Percentiles rank a stretch among this genome's conserved stretches.
These are phyloP conservation scores for Himalopsyche kuldschensis DNA, from an alignment of 2,888 invertebrate species.

Conservation along the genomic window DNA sequence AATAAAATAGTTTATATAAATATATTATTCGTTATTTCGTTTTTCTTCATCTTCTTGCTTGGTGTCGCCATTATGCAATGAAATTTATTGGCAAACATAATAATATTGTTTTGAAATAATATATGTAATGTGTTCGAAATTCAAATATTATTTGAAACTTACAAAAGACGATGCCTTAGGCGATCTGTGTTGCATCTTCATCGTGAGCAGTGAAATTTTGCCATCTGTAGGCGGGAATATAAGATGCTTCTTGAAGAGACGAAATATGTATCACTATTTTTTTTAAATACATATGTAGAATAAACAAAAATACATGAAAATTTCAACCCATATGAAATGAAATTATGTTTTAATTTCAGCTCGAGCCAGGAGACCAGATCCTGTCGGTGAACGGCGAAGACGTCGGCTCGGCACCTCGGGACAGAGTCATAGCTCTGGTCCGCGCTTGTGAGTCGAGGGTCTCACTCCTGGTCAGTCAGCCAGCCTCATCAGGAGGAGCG, in stretches of 20 bases:
- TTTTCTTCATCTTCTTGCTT: not conserved
- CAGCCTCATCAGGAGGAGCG: constrained; percentile 59
- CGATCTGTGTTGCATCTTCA: no score
- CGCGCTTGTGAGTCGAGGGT: constrained; percentile 79
- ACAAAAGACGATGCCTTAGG: no score
- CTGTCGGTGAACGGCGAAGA: constrained; percentile 89
- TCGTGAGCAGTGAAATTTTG: no score
- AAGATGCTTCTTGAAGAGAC: no score
- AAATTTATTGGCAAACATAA: not conserved
- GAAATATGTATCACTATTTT: no score
- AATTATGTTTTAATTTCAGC: constrained; percentile 48
- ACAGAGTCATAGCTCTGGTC: constrained; percentile 86
- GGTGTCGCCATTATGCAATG: not conserved
- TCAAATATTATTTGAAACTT: not conserved
- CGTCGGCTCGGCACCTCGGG: constrained; percentile 80
- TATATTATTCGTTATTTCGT: not conserved
- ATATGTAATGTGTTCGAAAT: no score
- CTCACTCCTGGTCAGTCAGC: constrained; percentile 80
- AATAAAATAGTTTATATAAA: not conserved
- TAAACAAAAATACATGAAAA: no score
- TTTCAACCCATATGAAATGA: no score
- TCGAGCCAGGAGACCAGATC: constrained; percentile 90
- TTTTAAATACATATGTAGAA: no score
- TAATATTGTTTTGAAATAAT: no score
- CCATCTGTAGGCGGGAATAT: no score